Conservation (phyloP, 2,888 invertebrate species). For the Drepanosiphum platanoidis region DNA sequence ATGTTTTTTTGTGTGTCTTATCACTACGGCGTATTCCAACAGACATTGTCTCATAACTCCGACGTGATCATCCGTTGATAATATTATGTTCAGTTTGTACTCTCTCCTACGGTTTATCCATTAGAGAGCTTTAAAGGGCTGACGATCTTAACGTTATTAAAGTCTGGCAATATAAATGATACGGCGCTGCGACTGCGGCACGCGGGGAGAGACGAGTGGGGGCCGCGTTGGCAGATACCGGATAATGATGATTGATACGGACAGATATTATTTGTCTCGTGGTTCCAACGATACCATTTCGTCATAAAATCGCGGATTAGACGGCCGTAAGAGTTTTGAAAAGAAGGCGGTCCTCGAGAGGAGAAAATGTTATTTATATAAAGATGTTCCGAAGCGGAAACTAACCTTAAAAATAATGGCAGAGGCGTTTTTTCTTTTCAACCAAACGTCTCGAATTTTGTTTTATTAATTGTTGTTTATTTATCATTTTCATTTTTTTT, state of each 20-base stretch:
- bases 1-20: neutral
- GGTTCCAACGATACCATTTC: constrained; percentile 39
- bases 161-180: constrained; percentile 60
- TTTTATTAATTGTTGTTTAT: constrained; percentile 30
- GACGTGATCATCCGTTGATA: constrained; percentile 24
- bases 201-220: neutral
- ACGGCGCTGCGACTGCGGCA: neutral
- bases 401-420: constrained; percentile 29
- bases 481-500: constrained; percentile 26
- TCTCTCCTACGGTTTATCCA: constrained; percentile 13
- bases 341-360: constrained; percentile 18
- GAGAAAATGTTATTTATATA: constrained; percentile 43
- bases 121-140: constrained; percentile 35
- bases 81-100: constrained; percentile 37
- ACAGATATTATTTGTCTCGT: constrained; percentile 60
- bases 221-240: constrained; percentile 35
- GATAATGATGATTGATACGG: constrained; percentile 61
- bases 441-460: constrained; percentile 16
- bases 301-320: constrained; percentile 58
- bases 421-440: constrained; percentile 20
- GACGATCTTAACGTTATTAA: constrained; percentile 56
- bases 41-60: constrained; percentile 24
- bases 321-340: constrained; percentile 31
- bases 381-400: constrained; percentile 29
- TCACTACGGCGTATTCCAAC: constrained; percentile 10